A percentile compares a stretch with the other conserved stretches of the same genome.
phyloP scores from a whole-genome alignment of 2,888 invertebrate genomes.

The Lagria hirta region DNA sequence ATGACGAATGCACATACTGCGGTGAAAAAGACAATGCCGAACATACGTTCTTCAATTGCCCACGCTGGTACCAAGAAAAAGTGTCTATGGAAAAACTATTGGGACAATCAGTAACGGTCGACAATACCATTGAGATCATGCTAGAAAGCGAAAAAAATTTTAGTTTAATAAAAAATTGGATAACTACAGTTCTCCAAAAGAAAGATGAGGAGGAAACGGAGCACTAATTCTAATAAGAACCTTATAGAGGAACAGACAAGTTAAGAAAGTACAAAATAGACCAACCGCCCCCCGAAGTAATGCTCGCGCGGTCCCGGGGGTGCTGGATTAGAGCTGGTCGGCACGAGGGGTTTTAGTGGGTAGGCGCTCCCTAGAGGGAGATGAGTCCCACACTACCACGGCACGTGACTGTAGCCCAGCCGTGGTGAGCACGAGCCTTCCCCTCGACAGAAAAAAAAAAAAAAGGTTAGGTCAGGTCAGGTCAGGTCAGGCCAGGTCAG shows the following conservation, averaged over 20 bases:
- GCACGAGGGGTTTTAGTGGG: conserved; percentile 6
- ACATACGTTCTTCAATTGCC: conserved; percentile 13
- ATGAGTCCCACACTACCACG: conserved; percentile 5
- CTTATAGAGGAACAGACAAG: too few relatives aligned
- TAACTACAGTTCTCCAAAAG: conserved; percentile 7
- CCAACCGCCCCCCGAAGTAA: conserved; percentile 7
- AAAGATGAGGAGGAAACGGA: conserved; percentile 14
- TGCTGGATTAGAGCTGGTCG: conserved; percentile 5
- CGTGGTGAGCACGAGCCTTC: conserved; percentile 1
- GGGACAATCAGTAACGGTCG: neutral
- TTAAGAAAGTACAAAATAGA: too few relatives aligned
- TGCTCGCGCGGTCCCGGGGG: conserved; percentile 5
- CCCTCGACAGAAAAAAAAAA: neutral
- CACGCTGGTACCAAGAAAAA: conserved; percentile 12
- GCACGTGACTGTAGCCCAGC: conserved; percentile 1
- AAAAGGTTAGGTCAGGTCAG: conserved; percentile 6
- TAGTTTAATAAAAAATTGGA: conserved; percentile 2
- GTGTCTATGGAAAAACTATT: neutral
- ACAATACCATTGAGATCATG: conserved; percentile 8
- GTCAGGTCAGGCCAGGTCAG: conserved; percentile 9
- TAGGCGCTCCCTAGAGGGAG: too few relatives aligned
- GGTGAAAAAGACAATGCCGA: conserved; percentile 9
- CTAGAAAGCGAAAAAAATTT: conserved; percentile 4
- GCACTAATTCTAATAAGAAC: neutral
- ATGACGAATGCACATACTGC: conserved; percentile 14